Conservation (phyloP, 2,797 vertebrate species). For the Pitangus sulphuratus region DNA sequence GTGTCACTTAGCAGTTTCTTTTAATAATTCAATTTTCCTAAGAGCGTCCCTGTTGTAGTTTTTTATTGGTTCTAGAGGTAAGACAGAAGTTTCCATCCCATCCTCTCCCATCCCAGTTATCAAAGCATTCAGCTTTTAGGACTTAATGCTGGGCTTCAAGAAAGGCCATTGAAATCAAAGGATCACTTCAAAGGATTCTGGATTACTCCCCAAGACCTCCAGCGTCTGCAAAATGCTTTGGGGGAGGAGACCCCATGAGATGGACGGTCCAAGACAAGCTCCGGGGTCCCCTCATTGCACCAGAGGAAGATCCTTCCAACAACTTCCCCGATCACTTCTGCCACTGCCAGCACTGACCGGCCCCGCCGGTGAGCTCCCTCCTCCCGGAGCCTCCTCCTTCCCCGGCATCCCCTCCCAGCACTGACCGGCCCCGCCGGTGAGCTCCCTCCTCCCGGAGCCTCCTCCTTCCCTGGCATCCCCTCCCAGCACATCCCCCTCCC, state of each 20-base stretch:
- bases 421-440: no score
- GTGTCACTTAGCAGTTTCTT: not conserved
- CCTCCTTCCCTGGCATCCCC: no score
- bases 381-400: not conserved
- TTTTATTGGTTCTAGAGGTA: not conserved
- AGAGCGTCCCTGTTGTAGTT: accelerated
- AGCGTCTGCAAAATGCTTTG: not conserved
- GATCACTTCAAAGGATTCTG: not conserved
- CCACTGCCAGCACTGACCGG: accelerated
- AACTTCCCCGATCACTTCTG: accelerated
- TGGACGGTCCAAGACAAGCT: not conserved
- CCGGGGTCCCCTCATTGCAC: not conserved
- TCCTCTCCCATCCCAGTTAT: no score
- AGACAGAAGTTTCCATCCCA: not conserved
- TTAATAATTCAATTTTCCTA: not conserved
- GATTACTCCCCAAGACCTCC: accelerated
- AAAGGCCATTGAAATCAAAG: not conserved
- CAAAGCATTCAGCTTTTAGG: not conserved
- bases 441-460: no score
- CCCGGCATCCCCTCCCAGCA: not conserved
- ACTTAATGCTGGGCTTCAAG: accelerated
- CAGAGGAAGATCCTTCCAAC: not conserved
- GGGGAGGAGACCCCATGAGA: not conserved
- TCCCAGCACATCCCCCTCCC: not conserved
- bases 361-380: not conserved